Evolutionary conservation across 1,140 invertebrate species (phyloP).

Genomic region (Olivierus martensii): DNA sequence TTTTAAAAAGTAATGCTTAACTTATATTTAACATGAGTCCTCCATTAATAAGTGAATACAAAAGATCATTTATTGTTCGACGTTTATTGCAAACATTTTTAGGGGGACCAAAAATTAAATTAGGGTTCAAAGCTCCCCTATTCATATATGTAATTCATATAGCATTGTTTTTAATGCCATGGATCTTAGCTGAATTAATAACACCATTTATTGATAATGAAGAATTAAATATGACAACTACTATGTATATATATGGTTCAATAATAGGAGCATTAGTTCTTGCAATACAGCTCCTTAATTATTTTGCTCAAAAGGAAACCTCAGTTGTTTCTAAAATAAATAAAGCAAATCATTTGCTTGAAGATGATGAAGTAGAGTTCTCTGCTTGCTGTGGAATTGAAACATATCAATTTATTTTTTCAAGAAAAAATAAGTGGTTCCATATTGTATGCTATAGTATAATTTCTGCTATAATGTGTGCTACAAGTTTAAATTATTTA

Average conservation of each 20-base stretch:
- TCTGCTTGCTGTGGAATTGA: not conserved
- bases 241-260: not conserved
- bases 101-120: conserved; percentile 29
- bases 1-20: not conserved
- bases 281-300: not conserved
- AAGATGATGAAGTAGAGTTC: not conserved
- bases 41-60: conserved; percentile 35
- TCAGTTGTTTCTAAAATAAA: not conserved
- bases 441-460: conserved; percentile 29
- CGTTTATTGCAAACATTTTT: conserved; percentile 33
- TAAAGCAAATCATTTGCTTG: not conserved
- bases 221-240: not conserved
- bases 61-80: conserved; percentile 31
- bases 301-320: not conserved
- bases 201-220: not conserved
- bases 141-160: conserved; percentile 30
- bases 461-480: conserved; percentile 26
- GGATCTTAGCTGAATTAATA: not conserved
- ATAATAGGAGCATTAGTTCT: not conserved
- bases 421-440: conserved; percentile 26
- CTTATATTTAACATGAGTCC: conserved; percentile 18
- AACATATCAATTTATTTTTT: conserved; percentile 24
- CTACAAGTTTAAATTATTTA: too few species aligned
- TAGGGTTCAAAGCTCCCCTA: conserved; percentile 26
- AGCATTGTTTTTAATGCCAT: conserved; percentile 12